phyloP scores from a whole-genome alignment of 2,888 invertebrate genomes.

The Aphrophora alni region DNA sequence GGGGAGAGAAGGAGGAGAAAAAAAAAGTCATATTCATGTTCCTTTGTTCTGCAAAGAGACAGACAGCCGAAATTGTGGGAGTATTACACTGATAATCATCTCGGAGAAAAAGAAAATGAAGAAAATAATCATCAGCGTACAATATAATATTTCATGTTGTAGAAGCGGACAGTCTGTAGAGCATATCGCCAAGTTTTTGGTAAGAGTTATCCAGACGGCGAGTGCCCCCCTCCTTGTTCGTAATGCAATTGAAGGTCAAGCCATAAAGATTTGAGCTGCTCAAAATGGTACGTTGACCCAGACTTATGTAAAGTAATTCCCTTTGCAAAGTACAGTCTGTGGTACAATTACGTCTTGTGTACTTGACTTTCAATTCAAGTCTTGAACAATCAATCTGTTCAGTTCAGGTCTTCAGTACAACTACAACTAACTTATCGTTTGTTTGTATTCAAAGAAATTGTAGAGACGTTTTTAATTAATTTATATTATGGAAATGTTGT shows the following conservation, averaged over 20 bases:
- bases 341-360: not conserved
- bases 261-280: conserved; percentile 24
- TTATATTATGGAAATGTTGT: too few species aligned
- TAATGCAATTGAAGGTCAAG: conserved; percentile 33
- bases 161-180: not conserved
- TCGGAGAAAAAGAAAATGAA: not conserved
- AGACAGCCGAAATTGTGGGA: not conserved
- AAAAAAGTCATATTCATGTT: not conserved
- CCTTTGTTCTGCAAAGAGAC: not conserved
- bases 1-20: not conserved
- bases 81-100: not conserved
- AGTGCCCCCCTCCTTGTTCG: conserved; percentile 1
- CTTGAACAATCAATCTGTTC: too few species aligned
- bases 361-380: not conserved
- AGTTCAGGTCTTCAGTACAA: too few species aligned
- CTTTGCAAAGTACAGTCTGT: conserved; percentile 25
- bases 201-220: not conserved
- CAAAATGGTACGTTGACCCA: conserved; percentile 36
- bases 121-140: not conserved
- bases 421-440: too few species aligned
- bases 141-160: not conserved
- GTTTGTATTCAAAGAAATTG: too few species aligned
- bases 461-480: too few species aligned
- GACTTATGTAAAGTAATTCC: conserved; percentile 30
- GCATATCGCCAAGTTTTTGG: not conserved